Percentiles rank a stretch among this genome's conserved stretches.
Evolutionary conservation across 2,113 vertebrate genomes (phyloP).

Genomic region (Bettongia penicillata): DNA sequence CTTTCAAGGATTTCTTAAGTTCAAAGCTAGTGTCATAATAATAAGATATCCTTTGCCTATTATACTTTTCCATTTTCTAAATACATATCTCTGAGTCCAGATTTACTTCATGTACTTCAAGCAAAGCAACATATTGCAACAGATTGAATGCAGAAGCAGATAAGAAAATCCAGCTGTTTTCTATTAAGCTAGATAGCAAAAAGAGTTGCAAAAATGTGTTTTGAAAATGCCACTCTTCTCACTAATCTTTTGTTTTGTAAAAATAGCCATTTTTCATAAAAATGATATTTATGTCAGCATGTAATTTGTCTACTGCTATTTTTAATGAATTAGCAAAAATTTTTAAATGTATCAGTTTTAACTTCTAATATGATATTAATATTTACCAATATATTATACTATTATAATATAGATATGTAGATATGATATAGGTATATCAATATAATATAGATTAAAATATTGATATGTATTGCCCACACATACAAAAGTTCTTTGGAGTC

Average conservation of each 20-base stretch:
- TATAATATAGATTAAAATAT: not conserved
- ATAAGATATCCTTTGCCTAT: not conserved
- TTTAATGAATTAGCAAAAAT: not conserved
- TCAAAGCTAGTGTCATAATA: not conserved
- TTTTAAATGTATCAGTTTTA: not conserved
- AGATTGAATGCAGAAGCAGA: not conserved
- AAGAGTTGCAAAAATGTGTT: not conserved
- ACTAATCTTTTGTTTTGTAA: not conserved
- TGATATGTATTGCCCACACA: not conserved
- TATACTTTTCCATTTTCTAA: not conserved
- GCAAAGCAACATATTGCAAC: not conserved
- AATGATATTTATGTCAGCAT: not conserved
- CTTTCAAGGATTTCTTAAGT: not conserved
- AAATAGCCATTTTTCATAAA: not conserved
- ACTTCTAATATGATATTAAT: not conserved
- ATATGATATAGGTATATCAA: too few species aligned
- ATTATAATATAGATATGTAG: too few species aligned
- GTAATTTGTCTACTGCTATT: not conserved
- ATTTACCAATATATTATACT: not conserved
- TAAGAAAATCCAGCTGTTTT: not conserved
- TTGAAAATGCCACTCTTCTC: not conserved
- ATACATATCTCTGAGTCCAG: not conserved
- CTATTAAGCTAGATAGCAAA: not conserved
- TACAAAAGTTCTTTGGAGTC: not conserved
- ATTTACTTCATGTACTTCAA: not conserved